phyloP scores from a whole-genome alignment of 2,113 vertebrate genomes.

The Chionis minor region DNA sequence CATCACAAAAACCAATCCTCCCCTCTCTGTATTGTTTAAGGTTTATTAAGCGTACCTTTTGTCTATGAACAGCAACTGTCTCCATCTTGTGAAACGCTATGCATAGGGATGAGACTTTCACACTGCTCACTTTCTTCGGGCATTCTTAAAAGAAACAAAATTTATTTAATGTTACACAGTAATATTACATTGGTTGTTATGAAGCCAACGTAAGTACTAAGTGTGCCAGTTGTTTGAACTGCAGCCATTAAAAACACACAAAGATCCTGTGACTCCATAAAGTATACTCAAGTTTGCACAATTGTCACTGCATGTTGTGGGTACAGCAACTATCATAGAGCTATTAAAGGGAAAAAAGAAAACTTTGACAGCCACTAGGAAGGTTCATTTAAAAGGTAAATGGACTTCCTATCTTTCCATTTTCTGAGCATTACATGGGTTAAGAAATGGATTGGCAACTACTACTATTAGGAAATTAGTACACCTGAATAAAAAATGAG shows the following conservation, averaged over 20 bases:
- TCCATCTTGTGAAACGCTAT: constrained; percentile 80
- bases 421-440: not conserved
- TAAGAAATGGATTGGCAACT: not conserved
- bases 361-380: not conserved
- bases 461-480: not conserved
- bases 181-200: not conserved
- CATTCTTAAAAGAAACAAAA: constrained; percentile 69
- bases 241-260: not conserved
- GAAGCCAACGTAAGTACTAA: not conserved
- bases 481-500: not conserved
- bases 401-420: not conserved
- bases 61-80: constrained; percentile 78
- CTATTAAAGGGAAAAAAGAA: not conserved
- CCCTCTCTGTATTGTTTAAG: not conserved
- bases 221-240: not conserved
- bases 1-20: not conserved
- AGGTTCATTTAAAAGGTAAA: not conserved
- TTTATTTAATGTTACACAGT: not conserved
- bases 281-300: not conserved
- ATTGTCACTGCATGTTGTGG: not conserved
- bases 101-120: constrained; percentile 92
- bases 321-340: not conserved
- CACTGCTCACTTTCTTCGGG: constrained; percentile 91
- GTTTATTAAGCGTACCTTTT: constrained; percentile 18
- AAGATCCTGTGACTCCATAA: not conserved